These are phyloP conservation scores for Corbicula japonica DNA, from an alignment of 2,888 invertebrate species.

Conservation along the genomic window DNA sequence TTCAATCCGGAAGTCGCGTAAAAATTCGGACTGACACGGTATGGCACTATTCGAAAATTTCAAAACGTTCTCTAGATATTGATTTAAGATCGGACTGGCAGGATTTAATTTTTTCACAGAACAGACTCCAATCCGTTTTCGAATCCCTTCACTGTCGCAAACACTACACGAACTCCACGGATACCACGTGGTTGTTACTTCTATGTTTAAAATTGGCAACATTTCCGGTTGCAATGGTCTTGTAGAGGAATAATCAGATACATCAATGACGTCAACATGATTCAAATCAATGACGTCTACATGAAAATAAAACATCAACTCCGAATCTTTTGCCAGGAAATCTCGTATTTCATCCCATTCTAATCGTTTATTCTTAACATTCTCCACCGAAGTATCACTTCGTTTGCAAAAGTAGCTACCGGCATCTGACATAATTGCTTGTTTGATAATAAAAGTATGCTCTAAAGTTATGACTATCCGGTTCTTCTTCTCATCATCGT, in stretches of 20 bases:
- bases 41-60: slow-evolving; percentile 46
- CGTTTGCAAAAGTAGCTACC: slow-evolving; percentile 59
- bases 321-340: slow-evolving; percentile 39
- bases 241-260: slow-evolving; percentile 20
- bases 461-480: slow-evolving; percentile 59
- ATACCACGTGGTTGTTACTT: slow-evolving; percentile 59
- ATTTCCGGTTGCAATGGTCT: slow-evolving; percentile 13
- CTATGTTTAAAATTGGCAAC: slow-evolving; percentile 37
- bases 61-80: slow-evolving; percentile 48
- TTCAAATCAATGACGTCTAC: slow-evolving; percentile 59
- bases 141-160: slow-evolving; percentile 50
- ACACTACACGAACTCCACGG: slow-evolving; percentile 62
- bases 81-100: slow-evolving; percentile 22
- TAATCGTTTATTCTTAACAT: slow-evolving; percentile 28
- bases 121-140: slow-evolving; percentile 64
- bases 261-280: slow-evolving; percentile 33
- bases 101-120: slow-evolving; percentile 39
- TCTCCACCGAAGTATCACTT: slow-evolving; percentile 8
- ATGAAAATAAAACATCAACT: slow-evolving; percentile 48
- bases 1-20: slow-evolving; percentile 39
- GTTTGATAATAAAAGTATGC: slow-evolving; percentile 67
- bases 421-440: slow-evolving; percentile 34
- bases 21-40: slow-evolving; percentile 59
- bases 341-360: slow-evolving; percentile 45
- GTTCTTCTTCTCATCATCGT: slow-evolving; percentile 67